These are phyloP conservation scores for Achlya flavicornis DNA, from an alignment of 2,888 invertebrate species.

Conservation along the genomic window DNA sequence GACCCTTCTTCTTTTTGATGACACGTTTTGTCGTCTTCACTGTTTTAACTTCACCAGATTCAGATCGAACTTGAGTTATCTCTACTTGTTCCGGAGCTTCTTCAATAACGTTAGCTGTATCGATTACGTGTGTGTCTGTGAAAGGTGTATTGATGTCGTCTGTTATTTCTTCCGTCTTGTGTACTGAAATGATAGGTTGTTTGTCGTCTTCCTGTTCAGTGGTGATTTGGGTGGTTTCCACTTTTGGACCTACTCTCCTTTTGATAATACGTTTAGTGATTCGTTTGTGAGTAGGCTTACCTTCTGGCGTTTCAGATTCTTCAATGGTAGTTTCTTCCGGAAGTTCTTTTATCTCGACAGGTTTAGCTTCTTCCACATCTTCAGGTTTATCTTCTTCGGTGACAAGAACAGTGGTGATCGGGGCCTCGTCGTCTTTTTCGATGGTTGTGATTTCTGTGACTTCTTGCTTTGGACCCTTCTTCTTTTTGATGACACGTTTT, in stretches of 20 bases:
- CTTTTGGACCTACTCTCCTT: conserved; percentile 30
- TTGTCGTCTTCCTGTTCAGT: conserved; percentile 51
- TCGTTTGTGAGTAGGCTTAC: conserved; percentile 45
- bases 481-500: no score
- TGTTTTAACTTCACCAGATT: conserved; percentile 37
- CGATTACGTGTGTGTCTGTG: not conserved
- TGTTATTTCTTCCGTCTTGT: conserved; percentile 33
- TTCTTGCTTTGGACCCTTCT: no score
- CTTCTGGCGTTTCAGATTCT: conserved; percentile 44
- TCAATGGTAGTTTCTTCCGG: conserved; percentile 46
- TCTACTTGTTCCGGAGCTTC: not conserved
- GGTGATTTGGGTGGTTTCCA: conserved; percentile 40
- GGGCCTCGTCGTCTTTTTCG: no score
- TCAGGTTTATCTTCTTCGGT: no score
- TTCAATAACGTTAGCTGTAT: conserved; percentile 1
- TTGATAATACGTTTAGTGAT: conserved; percentile 39
- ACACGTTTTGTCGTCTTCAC: conserved; percentile 57
- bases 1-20: conserved; percentile 63
- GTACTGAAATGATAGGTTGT: conserved; percentile 29
- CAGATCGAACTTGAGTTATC: conserved; percentile 19
- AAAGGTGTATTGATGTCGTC: conserved; percentile 23
- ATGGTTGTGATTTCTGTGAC: no score
- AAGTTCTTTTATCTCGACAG: conserved; percentile 20
- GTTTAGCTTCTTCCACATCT: no score
- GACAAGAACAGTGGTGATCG: no score